Evolutionary conservation across 1,140 invertebrate species (phyloP).

Genomic region (Pseudomyrmex concolor): DNA sequence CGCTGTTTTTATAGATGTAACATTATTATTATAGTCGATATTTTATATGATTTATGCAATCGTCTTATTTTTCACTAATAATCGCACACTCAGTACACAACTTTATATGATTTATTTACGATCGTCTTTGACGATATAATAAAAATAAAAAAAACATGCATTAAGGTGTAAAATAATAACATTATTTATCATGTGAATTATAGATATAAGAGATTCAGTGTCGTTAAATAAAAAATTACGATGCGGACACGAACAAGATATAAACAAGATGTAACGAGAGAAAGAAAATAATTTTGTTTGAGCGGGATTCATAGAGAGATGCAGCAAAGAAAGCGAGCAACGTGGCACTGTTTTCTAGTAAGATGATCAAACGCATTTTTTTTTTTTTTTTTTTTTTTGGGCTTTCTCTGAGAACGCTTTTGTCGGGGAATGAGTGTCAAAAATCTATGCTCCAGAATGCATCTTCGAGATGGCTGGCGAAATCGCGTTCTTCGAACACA

Average conservation of each 20-base stretch:
- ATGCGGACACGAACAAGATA: background rate
- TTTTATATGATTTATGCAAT: background rate
- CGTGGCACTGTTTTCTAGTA: background rate
- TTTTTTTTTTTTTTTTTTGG: no score
- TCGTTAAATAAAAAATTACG: background rate
- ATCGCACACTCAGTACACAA: no score
- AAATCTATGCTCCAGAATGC: conserved; percentile 27
- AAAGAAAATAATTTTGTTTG: background rate
- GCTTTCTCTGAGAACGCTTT: conserved; percentile 26
- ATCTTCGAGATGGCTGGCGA: conserved; percentile 15
- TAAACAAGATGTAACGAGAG: no score
- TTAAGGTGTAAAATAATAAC: no score
- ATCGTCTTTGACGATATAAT: no score
- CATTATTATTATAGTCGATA: background rate
- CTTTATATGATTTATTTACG: no score
- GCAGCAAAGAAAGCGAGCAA: background rate
- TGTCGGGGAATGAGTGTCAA: background rate
- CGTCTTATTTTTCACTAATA: no score
- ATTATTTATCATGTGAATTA: no score
- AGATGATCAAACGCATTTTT: background rate
- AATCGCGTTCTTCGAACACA: conserved; percentile 2
- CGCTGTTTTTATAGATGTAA: no score
- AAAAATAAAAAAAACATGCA: no score
- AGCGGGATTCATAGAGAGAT: background rate
- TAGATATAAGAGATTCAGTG: no score